phyloP scores from a whole-genome alignment of 2,797 vertebrate genomes.

The Dermochelys coriacea region DNA sequence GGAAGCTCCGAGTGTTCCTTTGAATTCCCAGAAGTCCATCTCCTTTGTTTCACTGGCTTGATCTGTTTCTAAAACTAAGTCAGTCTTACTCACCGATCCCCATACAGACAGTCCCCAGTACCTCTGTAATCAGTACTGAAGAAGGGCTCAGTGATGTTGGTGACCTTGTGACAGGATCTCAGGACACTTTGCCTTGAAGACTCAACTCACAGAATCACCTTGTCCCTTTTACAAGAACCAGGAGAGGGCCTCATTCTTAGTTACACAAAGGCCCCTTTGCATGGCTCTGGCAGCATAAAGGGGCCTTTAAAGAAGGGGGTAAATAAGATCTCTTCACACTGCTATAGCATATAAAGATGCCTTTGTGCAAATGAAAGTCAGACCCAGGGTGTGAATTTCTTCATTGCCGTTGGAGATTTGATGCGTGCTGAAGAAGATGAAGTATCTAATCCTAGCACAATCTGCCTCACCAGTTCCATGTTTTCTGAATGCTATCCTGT shows the following conservation, averaged over 20 bases:
- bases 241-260: neutral
- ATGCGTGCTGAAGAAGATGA: neutral
- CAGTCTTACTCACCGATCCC: neutral
- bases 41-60: neutral
- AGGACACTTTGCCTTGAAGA: neutral
- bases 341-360: neutral
- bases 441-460: neutral
- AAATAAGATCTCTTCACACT: neutral
- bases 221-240: neutral
- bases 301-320: neutral
- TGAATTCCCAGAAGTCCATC: neutral
- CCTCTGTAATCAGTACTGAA: neutral
- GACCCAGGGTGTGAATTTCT: neutral
- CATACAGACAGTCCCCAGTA: neutral
- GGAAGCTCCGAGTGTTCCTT: neutral
- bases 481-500: neutral
- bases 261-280: neutral
- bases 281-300: neutral
- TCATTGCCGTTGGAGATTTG: neutral
- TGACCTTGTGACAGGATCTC: neutral
- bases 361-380: neutral
- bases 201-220: neutral
- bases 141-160: neutral
- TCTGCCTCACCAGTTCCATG: neutral
- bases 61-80: neutral